A percentile compares a stretch with the other conserved stretches of the same genome.
Conservation (phyloP, 64 coral and sea anemone genomes). For the Porites lutea region DNA sequence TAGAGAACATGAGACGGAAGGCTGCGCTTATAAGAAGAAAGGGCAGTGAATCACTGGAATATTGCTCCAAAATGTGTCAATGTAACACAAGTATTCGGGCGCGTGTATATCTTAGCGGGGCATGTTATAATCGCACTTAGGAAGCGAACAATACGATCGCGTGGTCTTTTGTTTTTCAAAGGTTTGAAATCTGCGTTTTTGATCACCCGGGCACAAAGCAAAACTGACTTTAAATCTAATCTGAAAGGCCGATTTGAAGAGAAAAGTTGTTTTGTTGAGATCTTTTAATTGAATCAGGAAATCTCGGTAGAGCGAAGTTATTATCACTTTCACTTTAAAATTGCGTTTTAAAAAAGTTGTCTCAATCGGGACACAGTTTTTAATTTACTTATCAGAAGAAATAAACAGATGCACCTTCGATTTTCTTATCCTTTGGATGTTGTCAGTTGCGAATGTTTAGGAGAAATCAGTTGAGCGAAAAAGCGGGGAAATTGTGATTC, state of each 20-base stretch:
- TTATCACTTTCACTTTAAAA: not conserved
- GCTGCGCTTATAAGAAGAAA: no score
- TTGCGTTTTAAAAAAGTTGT: not conserved
- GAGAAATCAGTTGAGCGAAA: not conserved
- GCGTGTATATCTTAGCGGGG: not conserved
- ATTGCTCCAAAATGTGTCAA: not conserved
- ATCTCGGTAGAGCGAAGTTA: not conserved
- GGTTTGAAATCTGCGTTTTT: not conserved
- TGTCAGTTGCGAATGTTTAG: not conserved
- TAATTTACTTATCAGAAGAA: no score
- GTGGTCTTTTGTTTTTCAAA: conserved; percentile 33
- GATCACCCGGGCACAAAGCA: conserved; percentile 2
- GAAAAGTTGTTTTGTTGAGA: not conserved
- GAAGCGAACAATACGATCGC: conserved; percentile 15
- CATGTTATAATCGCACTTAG: conserved; percentile 14
- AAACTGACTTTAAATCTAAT: conserved; percentile 7
- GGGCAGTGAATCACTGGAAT: not conserved
- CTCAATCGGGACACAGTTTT: not conserved
- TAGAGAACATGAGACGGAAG: not conserved
- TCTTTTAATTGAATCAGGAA: not conserved
- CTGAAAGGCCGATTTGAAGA: not conserved
- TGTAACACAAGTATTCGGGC: not conserved
- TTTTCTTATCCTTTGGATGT: not conserved
- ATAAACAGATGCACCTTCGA: no score
- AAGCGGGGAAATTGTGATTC: conserved; percentile 1